These are phyloP conservation scores for Drosophila multiciliata DNA, from an alignment of 2,888 invertebrate species.

Conservation along the genomic window DNA sequence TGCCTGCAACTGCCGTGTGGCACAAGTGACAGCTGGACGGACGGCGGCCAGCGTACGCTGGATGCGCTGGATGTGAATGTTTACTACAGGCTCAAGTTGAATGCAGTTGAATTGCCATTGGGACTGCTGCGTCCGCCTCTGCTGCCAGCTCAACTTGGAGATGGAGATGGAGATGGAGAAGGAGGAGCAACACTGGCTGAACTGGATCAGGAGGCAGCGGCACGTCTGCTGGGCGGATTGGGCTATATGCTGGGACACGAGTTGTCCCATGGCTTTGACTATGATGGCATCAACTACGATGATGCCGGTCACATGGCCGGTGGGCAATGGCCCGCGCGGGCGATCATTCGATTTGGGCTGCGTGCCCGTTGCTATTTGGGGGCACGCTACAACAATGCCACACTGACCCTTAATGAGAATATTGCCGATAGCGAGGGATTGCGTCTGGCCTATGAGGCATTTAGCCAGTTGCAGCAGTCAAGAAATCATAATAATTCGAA, in stretches of 20 bases:
- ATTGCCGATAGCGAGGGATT: slow-evolving; percentile 83
- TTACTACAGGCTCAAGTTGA: slow-evolving; percentile 78
- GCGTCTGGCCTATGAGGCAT: slow-evolving; percentile 76
- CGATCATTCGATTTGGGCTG: slow-evolving; percentile 79
- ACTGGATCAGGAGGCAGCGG: slow-evolving; percentile 19
- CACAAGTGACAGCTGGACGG: not conserved
- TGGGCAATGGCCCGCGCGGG: slow-evolving; percentile 71
- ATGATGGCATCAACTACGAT: slow-evolving; percentile 83
- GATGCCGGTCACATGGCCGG: slow-evolving; percentile 66
- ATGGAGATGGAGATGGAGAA: not conserved
- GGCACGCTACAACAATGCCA: slow-evolving; percentile 67
- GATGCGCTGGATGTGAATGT: slow-evolving; percentile 81
- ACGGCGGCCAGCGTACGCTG: slow-evolving; percentile 8
- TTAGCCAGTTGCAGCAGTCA: slow-evolving; percentile 10
- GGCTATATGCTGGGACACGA: slow-evolving; percentile 82
- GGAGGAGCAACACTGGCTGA: not conserved
- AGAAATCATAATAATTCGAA: not conserved
- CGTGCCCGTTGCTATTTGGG: slow-evolving; percentile 75
- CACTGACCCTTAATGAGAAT: slow-evolving; percentile 80
- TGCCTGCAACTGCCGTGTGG: slow-evolving; percentile 43
- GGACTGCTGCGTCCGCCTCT: slow-evolving; percentile 77
- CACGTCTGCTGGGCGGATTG: slow-evolving; percentile 70
- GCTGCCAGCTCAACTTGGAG: slow-evolving; percentile 17
- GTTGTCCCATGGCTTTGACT: slow-evolving; percentile 82
- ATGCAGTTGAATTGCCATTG: slow-evolving; percentile 79